Base-by-base conservation (phyloP, 1,140 invertebrate species). In the Palaemon carinicauda region DNA sequence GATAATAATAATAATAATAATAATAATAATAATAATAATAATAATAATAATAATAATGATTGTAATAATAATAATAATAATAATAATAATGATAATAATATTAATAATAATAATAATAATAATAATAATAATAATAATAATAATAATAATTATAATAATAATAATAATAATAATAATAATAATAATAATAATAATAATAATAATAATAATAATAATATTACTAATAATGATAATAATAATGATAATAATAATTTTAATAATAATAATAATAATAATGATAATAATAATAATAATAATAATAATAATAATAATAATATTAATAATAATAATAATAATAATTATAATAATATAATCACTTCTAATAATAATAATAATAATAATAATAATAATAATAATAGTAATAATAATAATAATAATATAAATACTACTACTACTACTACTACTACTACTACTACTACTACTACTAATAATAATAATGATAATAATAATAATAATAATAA, bases 71-170 rank as follows among this genome's bases (percentile, higher is more conserved):
- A 75, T 75, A 41, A 75, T 75, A 75, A 75, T 75, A 75, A 31
- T 75, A 31, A 75, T 75, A 41, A 75, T 75, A 75, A 75, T 75
- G 41, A 75, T 75, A 41, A 75, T 75, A 75, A 75, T 75, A 75
- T 17, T 75, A 31, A 75, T 75, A 75, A 75, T 75, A 75, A 75
- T 75, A 75, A 75, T 75, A 41, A 75, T 75, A 75, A 75, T 75
- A 75, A 31, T 75, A 31, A 24, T 31, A 41, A 31, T 75, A 75
- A 75, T 75, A 75, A 31, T 75, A 41, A 75, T 41, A 75, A 75
- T 75, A 75, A 75, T 75, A 75, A 75, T 75, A 41, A 75, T 75
- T 31, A 75, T 75, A 75, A 31, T 75, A 41, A 75, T 41, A 75
- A 41, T 75, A 31, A 75, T 27, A 27, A 75, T 75, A 75, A 75